Base-by-base conservation (phyloP, 2,888 invertebrate species). In the Polymixis lichenea region DNA sequence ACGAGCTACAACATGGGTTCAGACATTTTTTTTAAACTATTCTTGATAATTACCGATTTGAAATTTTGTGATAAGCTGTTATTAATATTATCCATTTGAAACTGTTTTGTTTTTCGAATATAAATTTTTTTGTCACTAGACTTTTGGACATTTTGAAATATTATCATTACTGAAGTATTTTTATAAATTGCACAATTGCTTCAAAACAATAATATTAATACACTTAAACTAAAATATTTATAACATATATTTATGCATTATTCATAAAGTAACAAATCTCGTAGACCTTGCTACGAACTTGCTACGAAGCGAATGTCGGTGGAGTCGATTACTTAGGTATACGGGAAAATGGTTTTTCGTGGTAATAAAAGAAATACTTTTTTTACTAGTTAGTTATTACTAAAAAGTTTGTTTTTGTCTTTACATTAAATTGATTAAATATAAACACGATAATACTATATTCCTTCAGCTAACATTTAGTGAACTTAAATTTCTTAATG, bases 241-340 rank as follows among this genome's bases (percentile, higher is more conserved):
- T 25, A 25, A 17, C 55, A 49, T 32, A 32, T 32, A 32, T 32
- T 32, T 32, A 32, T 25, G 38, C n/a, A 51, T 58, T 61, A 67
- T 43, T 13, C n/a, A 17, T 19, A 43, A 56, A 32, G 5, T 68
- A 61, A 7, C 13, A 46, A 28, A 56, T 53, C 51, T 84, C 82
- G 82, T 82, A 82, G 82, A 61, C 49, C n/a, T 43, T 68, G 82
- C 82, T 84, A 82, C 82, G 82, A 75, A 51, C n/a, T 51, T 65
- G 82, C 85, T 84, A 84, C 82, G 85, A 67, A 74, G 53, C 15
- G 8, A 65, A 51, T 28, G 32, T 46, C 25, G 56, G n/a, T 56
- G 15, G 2, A 68, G 13, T 43, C n/a, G 32, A 51, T 32, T 38
- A 38, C n/a, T 28, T 46, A 32, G 1, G 13, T 11, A 38, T 13